Conservation (phyloP, 2,113 vertebrate species). For the Odontesthes bonariensis region DNA sequence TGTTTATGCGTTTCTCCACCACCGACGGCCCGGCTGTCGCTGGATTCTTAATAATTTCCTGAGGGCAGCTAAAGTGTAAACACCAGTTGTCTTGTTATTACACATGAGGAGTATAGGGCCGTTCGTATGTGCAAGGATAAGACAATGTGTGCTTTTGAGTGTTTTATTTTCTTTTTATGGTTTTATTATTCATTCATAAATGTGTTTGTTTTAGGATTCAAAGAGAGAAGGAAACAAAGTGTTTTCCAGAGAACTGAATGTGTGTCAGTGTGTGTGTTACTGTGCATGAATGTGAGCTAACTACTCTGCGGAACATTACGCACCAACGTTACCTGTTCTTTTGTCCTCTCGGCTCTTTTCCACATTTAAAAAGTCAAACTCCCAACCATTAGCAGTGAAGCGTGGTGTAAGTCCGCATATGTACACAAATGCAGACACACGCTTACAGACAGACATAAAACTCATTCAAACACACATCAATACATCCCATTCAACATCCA, state of each 20-base stretch:
- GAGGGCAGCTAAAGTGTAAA: conserved; percentile 65
- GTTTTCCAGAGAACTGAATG: conserved; percentile 38
- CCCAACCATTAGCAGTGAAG: conserved; percentile 45
- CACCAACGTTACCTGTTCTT: conserved; percentile 59
- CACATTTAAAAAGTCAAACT: conserved; percentile 66
- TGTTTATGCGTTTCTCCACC: conserved; percentile 7
- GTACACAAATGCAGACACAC: conserved; percentile 20
- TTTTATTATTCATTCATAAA: conserved; percentile 58
- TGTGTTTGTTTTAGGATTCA: conserved; percentile 31
- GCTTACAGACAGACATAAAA: conserved; percentile 15
- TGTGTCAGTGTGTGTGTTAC: conserved; percentile 39
- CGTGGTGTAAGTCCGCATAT: conserved; percentile 41
- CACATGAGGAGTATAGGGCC: conserved; percentile 30
- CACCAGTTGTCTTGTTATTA: conserved; percentile 58
- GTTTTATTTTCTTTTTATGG: not conserved
- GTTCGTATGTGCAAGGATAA: conserved; percentile 21
- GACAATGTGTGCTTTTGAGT: not conserved
- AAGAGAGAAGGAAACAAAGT: conserved; percentile 34
- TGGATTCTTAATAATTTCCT: conserved; percentile 68
- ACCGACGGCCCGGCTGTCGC: conserved; percentile 34
- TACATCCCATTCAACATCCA: conserved; percentile 38
- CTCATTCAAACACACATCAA: conserved; percentile 35
- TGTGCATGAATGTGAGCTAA: conserved; percentile 42
- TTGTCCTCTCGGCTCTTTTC: conserved; percentile 68
- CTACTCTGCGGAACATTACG: conserved; percentile 65